Evolutionary conservation across 1,140 invertebrate species (phyloP), one percentile per base, ranked within the genome.

Genomic region (Dufourea novaeangliae): DNA sequence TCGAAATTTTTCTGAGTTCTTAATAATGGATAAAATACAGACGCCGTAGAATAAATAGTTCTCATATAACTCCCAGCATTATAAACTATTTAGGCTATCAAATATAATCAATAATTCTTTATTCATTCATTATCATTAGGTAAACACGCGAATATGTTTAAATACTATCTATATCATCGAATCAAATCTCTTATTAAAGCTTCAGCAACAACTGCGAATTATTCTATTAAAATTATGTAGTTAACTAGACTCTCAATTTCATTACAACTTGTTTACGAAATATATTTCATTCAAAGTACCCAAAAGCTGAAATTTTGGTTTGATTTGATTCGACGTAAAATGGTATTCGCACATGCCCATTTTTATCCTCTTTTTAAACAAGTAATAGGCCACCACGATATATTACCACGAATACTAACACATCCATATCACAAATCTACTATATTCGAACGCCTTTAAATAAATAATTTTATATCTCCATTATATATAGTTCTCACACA

Each of bases 381-480:
- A 74, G 50, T 54, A 29, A 62, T 84, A 84, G 80, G 80, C 82
- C 82, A 75, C 50, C 50, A 50, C 34, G 22, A 37, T 56, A 37
- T 56, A 69, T 68, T 52, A 61, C 52, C 25, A 44, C 54, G n/a
- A 84, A 79, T 79, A 76, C 25, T 79, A 84, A 71, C 59, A 61
- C 74, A 64, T 79, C 68, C 76, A 79, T 79, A 79, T 74, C 75
- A 81, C 62, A 83, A 83, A 69, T 76, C 64, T 76, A 75, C 34
- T 61, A 37, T 61, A 41, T 32, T 59, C 41, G 44, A 69, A 59
- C 41, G 37, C 54, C 5, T 69, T 76, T 59, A 76, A 76, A 76
- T 76, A 77, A 70, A 71, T 77, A 71, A 62, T 54, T 71, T 62
- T 34, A 56, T 54, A 63, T 63, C 29, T 77, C 27, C 41, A 63